Conservation (phyloP, 2,113 vertebrate species). For the Isichthys henryi region DNA sequence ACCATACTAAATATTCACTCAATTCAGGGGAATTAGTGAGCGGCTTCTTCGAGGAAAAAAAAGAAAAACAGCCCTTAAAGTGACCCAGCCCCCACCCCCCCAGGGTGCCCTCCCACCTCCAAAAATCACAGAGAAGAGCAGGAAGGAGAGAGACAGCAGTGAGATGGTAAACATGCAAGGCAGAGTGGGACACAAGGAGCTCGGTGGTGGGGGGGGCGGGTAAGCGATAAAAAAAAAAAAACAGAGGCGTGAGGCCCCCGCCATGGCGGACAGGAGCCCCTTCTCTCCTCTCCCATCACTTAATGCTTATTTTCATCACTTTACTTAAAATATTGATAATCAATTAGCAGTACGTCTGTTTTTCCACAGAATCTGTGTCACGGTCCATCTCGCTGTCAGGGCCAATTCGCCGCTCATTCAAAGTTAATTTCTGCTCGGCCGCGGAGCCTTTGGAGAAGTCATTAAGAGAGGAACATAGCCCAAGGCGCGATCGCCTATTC, state of each 20-base stretch:
- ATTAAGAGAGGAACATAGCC: slow-evolving; percentile 94
- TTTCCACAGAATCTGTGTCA: slow-evolving; percentile 97
- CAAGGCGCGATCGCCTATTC: slow-evolving; percentile 99
- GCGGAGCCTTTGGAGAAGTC: slow-evolving; percentile 97
- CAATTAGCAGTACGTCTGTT: slow-evolving; percentile 99
- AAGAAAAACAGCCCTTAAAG: background rate
- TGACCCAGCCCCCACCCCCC: background rate
- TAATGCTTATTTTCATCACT: slow-evolving; percentile 99
- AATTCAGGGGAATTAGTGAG: background rate
- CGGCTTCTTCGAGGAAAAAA: background rate
- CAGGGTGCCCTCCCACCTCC: background rate
- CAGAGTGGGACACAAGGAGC: background rate
- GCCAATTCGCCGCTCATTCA: slow-evolving; percentile 92
- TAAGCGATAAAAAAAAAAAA: slow-evolving; percentile 20
- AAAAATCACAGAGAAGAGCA: background rate
- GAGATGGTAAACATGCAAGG: slow-evolving; percentile 40
- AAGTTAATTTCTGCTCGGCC: slow-evolving; percentile 95
- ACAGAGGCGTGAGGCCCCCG: slow-evolving; percentile 42
- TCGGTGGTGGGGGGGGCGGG: background rate
- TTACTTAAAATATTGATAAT: slow-evolving; percentile 99
- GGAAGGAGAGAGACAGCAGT: slow-evolving; percentile 25
- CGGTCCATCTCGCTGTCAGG: slow-evolving; percentile 95
- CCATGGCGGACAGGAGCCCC: slow-evolving; percentile 38
- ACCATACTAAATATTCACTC: background rate
- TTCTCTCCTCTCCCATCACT: slow-evolving; percentile 83